Conservation (phyloP, 2,113 vertebrate species). For the Nicator chloris region DNA sequence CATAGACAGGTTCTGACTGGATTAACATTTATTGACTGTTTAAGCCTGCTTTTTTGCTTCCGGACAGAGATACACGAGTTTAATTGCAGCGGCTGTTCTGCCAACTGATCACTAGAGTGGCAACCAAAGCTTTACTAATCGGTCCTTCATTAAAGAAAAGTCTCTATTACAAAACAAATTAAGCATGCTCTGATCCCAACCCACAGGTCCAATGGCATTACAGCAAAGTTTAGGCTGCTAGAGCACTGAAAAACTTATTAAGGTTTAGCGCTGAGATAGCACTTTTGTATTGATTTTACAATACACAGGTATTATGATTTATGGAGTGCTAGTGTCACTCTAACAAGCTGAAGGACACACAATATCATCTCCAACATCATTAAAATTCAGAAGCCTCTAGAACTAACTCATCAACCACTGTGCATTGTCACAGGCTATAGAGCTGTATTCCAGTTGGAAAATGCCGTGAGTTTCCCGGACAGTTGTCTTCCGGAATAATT, state of each 20-base stretch:
- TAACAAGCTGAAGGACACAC: slow-evolving; percentile 99
- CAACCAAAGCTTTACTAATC: slow-evolving; percentile 97
- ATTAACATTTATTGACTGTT: slow-evolving; percentile 99
- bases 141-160: slow-evolving; percentile 98
- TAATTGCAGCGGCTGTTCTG: slow-evolving; percentile 95
- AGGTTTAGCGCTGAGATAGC: slow-evolving; percentile 97
- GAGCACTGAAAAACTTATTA: slow-evolving; percentile 96
- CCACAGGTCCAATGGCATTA: slow-evolving; percentile 91
- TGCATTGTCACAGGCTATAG: slow-evolving; percentile 84
- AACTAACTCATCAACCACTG: slow-evolving; percentile 96
- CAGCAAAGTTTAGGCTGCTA: slow-evolving; percentile 96
- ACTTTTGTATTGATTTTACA: slow-evolving; percentile 99
- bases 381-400: slow-evolving; percentile 99
- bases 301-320: slow-evolving; percentile 99
- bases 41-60: slow-evolving; percentile 88
- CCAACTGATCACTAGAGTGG: slow-evolving; percentile 96
- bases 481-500: slow-evolving; percentile 18
- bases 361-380: slow-evolving; percentile 99
- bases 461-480: slow-evolving; percentile 39
- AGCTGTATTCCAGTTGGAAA: slow-evolving; percentile 59
- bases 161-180: slow-evolving; percentile 99
- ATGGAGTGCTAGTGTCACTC: slow-evolving; percentile 99
- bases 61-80: slow-evolving; percentile 92
- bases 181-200: slow-evolving; percentile 95
- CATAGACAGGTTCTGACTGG: slow-evolving; percentile 94